Base-by-base conservation (phyloP, 2,113 vertebrate genomes). In the Lutjanus erythropterus region DNA sequence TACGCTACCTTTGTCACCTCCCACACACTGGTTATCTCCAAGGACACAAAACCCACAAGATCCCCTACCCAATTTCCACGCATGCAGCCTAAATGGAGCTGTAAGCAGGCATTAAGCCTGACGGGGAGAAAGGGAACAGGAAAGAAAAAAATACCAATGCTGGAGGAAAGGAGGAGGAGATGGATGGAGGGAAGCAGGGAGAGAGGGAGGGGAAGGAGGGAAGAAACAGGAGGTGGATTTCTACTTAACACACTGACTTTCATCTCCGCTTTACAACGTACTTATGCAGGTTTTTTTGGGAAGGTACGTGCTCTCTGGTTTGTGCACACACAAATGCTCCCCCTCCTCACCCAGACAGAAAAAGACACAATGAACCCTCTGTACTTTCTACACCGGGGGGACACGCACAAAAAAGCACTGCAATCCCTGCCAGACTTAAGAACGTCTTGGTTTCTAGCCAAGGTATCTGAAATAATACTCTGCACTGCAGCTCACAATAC, bases 1-100 rank as follows among this genome's bases (percentile, higher is more conserved):
- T 93, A 93, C 78, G 82, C 92, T 94, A 93, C 91, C 92, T 93
- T 93, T 92, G 91, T 92, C 92, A 93, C 93, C 89, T 93, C 94
- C 92, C 91, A 94, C 93, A 91, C 89, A 89, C 69, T 90, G 90
- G 92, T 93, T 94, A 94, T 94, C 93, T 94, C 86, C 85, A 93
- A 91, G 90, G 89, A 93, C 92, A 93, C 90, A 92, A 94, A 93
- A 92, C 91, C 90, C 88, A 92, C 91, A 91, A 90, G 89, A 91
- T 93, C 91, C 89, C 91, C 79, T 87, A 79, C 86, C 87, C 91
- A 93, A 94, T 94, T 93, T 92, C 86, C 90, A 93, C 87, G 92
- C 91, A 94, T 92, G 86, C 79, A 90, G 86, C 71, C 88, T 89
- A 92, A 92, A 93, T 91, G 85, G 89, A 93, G 92, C 94, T 90